Base-by-base conservation (phyloP, 2,797 vertebrate species). In the Natrix natrix region DNA sequence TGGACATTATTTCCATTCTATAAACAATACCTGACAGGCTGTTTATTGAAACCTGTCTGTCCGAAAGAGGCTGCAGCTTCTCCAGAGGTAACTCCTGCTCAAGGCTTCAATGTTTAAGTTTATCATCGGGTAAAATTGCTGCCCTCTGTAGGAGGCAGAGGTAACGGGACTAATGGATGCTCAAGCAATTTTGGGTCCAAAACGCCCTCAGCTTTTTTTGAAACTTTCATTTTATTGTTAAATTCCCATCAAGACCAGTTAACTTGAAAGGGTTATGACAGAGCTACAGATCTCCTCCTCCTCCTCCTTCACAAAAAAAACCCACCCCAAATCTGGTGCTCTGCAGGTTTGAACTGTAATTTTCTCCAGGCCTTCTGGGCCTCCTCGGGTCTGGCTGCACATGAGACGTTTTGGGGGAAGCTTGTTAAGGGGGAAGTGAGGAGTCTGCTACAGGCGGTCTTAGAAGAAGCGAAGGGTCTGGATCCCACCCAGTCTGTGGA, bases 21-120 rank as follows among this genome's bases (percentile, higher is more conserved):
- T 96, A 95, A 96, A 95, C 86, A 96, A 90, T 87, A 89, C 28
- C 43, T 96, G 96, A 93, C 92, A 61, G 26, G 28, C 2, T 95
- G 93, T 97, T 97, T 97, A 97, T 95, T 96, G 93, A 95, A 97
- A 95, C 86, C 90, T 61, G 24, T 91, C 92, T 93, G 48, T 95
- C 93, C 96, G 90, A 59, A 95, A 95, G 95, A 93, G 87, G 54
- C 92, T 61, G 43, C 86, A 57, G 7, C 91, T 95, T 93, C 95
- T 87, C 48, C 56, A 93, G 0, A 96, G 93, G 94, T 95, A 95
- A 95, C 16, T 12, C 24, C 48, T 92, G 88, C 24, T 66, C 61
- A 96, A 94, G 43, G 95, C 93, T 6, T 89, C 1, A n/a, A 87
- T 54, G 8, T 69, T 88, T 90, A 92, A 94, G 94, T 96, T 96